Base-by-base conservation (phyloP, 2,888 invertebrate species). In the Meandrusa payeni region DNA sequence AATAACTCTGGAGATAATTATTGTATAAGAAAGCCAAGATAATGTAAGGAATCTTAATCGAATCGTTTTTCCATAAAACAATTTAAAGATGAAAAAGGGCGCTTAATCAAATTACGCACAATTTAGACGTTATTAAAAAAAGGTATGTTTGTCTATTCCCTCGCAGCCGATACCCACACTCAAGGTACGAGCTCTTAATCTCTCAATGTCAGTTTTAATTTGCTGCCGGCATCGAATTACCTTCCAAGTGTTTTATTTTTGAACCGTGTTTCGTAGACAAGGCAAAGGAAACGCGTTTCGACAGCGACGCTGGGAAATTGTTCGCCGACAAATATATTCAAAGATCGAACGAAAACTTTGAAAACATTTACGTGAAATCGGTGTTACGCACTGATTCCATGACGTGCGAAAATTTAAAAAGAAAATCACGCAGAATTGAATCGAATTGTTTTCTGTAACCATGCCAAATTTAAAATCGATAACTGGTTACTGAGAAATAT, bases 151-250 rank as follows among this genome's bases (percentile, higher is more conserved):
- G 53, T 67, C 58, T 64, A 61, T 64, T 58, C 55, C 61, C 52
- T 56, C 56, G 52, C 52, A 61, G 59, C 61, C 66, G 58, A 70
- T 69, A 76, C 69, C 65, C 70, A 69, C 68, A 72, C 69, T 69
- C 69, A 61, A 71, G 69, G 65, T 62, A 47, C 56, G 52, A 59
- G 67, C 71, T 74, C 80, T 78, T 86, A 85, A 87, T 87, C 79
- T 83, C 80, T 87, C 86, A 86, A 78, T 80, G 86, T 87, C 86
- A 74, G 77, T 72, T 74, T 82, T 86, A 85, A 87, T 87, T 87
- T 87, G 76, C 69, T 66, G 64, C 69, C 59, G 64, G 80, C 74
- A 70, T 87, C 86, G 74, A 69, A 77, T 86, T 87, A 83, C 85
- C 70, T 79, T 74, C 73, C 65, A 65, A 72, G 77, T 72, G 74